Base-by-base conservation (phyloP, 1,140 invertebrate genomes). In the Drosophila eugracilis region DNA sequence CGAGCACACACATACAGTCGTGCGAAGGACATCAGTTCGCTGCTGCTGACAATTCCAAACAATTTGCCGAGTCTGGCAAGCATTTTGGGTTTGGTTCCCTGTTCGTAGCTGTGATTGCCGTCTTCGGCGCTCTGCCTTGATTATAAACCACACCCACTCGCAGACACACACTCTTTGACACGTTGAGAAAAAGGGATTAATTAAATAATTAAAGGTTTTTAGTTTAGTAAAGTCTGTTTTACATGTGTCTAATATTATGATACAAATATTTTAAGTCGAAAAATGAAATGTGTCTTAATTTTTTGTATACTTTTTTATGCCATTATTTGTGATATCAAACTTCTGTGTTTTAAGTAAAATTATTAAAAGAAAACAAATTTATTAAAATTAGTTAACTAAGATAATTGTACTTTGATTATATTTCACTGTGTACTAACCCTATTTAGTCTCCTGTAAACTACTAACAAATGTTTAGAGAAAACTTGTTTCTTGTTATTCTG, bases 381-480 rank as follows among this genome's bases (percentile, higher is more conserved):
- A n/a, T n/a, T n/a, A n/a, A n/a, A n/a, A n/a, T n/a, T n/a, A n/a
- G n/a, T n/a, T n/a, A n/a, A n/a, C n/a, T n/a, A n/a, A n/a, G n/a
- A n/a, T n/a, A n/a, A n/a, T n/a, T n/a, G n/a, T n/a, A n/a, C n/a
- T n/a, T n/a, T n/a, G n/a, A n/a, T 32, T 3, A 17, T 39, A 17
- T 22, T 42, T 22, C 12, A 22, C 5, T 0, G 41, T 42, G 41
- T 42, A 42, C 5, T 12, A 10, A 30, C 7, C 0, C 47, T 24
- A 26, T 19, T 81, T 85, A 73, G 77, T 58, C 80, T 73, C 63
- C 70, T 79, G 80, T 77, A 72, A 80, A 88, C 69, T 75, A 75
- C 52, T 37, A 75, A 78, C 78, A 83, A 86, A 83, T 88, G 83
- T 78, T 88, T 83, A 75, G 78, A 81, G 53, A 88, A 88, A 88